Evolutionary conservation across 2,888 invertebrate species (phyloP).

Genomic region (Agrochola lota): DNA sequence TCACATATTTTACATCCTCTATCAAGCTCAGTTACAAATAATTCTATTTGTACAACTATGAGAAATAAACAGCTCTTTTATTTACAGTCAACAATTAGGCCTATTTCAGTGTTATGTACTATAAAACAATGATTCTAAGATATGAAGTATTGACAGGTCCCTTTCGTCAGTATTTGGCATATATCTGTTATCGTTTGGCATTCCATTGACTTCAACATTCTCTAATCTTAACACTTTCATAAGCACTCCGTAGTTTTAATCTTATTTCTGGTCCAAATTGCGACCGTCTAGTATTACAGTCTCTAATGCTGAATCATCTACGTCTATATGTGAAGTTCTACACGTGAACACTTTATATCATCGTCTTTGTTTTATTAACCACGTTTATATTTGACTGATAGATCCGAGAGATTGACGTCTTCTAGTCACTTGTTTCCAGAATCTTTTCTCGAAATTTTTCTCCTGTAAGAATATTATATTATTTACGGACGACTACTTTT

Average conservation of each 20-base stretch:
- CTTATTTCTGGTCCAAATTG: conserved; percentile 46
- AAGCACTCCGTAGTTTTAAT: conserved; percentile 50
- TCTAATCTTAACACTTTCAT: conserved; percentile 55
- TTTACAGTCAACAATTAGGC: conserved; percentile 70
- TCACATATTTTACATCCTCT: conserved; percentile 70
- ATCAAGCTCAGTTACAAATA: conserved; percentile 77
- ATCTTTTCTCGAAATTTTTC: conserved; percentile 94
- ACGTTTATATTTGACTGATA: conserved; percentile 84
- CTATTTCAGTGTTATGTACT: conserved; percentile 63
- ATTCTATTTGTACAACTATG: conserved; percentile 77
- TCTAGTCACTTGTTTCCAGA: conserved; percentile 95
- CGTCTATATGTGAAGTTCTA: conserved; percentile 60
- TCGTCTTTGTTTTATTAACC: conserved; percentile 55
- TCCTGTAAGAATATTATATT: conserved; percentile 90
- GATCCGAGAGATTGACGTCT: conserved; percentile 91
- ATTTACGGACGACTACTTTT: conserved; percentile 55
- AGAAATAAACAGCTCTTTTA: conserved; percentile 80
- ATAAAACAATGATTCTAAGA: conserved; percentile 80
- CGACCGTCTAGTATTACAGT: conserved; percentile 57
- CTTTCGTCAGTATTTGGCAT: conserved; percentile 85
- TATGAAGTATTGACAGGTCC: conserved; percentile 88
- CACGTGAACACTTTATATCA: conserved; percentile 74
- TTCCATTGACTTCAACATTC: conserved; percentile 63
- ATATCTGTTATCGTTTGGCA: conserved; percentile 82
- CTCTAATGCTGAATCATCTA: conserved; percentile 60